phyloP scores from a whole-genome alignment of 2,797 vertebrate genomes.

The Notolepis coatsorum region DNA sequence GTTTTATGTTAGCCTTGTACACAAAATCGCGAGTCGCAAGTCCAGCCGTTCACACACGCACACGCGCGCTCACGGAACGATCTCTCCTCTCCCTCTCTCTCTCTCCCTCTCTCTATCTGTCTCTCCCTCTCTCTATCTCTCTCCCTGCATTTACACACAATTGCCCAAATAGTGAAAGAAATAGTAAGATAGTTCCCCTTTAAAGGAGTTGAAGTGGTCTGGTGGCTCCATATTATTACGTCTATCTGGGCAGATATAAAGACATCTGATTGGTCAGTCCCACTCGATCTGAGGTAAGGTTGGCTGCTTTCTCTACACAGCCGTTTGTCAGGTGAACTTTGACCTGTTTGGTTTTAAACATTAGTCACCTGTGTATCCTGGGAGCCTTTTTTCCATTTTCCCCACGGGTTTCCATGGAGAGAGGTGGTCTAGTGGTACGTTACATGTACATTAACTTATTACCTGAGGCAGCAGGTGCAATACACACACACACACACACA shows the following conservation, averaged over 20 bases:
- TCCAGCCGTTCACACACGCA: too few species aligned
- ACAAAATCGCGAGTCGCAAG: too few species aligned
- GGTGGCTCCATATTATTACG: conserved; percentile 7
- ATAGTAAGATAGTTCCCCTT: too few species aligned
- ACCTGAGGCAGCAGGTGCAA: conserved; percentile 53
- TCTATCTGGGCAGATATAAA: not conserved
- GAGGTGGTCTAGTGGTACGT: conserved; percentile 51
- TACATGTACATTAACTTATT: conserved; percentile 72
- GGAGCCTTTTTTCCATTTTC: conserved; percentile 22
- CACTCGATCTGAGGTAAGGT: not conserved
- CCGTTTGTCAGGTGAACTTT: not conserved
- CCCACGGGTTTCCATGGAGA: conserved; percentile 62
- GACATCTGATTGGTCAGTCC: not conserved
- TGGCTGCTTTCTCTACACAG: not conserved
- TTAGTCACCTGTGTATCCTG: conserved; percentile 16
- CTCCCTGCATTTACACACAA: too few species aligned
- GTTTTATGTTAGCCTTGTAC: too few species aligned
- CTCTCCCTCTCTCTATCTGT: too few species aligned
- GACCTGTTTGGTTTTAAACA: conserved; percentile 26
- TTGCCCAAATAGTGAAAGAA: too few species aligned
- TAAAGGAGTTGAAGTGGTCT: too few species aligned
- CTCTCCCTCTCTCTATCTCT: too few species aligned
- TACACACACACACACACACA: conserved; percentile 23
- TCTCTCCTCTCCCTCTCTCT: too few species aligned
- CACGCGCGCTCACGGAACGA: too few species aligned